phyloP scores from a whole-genome alignment of 2,113 vertebrate genomes.

The Salvelinus fontinalis region DNA sequence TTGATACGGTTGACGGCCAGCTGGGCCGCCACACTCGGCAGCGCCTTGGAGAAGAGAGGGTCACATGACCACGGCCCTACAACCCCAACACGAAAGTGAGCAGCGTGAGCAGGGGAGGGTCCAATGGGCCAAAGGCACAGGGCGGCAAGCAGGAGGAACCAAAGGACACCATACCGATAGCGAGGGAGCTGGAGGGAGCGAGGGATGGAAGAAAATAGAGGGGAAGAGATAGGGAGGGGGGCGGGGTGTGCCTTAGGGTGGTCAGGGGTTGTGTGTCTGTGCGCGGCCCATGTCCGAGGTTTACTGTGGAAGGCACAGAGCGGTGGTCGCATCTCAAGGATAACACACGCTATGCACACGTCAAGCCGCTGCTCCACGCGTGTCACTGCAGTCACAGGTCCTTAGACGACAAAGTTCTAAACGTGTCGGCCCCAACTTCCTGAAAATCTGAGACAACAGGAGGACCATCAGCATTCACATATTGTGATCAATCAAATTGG shows the following conservation, averaged over 20 bases:
- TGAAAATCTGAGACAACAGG: background rate
- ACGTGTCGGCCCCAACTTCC: background rate
- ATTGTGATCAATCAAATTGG: too few relatives aligned
- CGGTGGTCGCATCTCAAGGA: constrained; percentile 33
- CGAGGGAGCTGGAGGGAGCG: background rate
- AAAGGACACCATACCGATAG: background rate
- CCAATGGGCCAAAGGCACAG: constrained; percentile 34
- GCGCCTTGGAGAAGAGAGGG: constrained; percentile 76
- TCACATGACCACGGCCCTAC: constrained; percentile 81
- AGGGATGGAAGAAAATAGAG: background rate
- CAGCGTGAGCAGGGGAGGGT: constrained; percentile 35
- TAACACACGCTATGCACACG: too few relatives aligned
- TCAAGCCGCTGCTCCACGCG: too few relatives aligned
- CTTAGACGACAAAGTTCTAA: background rate
- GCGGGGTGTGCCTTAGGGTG: background rate
- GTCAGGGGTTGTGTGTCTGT: constrained; percentile 3
- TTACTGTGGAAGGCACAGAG: background rate
- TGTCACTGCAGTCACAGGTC: too few relatives aligned
- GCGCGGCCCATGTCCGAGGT: constrained; percentile 29
- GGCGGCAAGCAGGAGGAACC: constrained; percentile 1
- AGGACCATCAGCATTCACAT: background rate
- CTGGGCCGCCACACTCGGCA: constrained; percentile 73
- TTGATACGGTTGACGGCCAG: constrained; percentile 59
- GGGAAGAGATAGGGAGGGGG: background rate
- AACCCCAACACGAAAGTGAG: constrained; percentile 69